Percentiles rank a stretch among this genome's conserved stretches.
Conservation (phyloP, 2,113 vertebrate species). For the Centrocercus urophasianus region DNA sequence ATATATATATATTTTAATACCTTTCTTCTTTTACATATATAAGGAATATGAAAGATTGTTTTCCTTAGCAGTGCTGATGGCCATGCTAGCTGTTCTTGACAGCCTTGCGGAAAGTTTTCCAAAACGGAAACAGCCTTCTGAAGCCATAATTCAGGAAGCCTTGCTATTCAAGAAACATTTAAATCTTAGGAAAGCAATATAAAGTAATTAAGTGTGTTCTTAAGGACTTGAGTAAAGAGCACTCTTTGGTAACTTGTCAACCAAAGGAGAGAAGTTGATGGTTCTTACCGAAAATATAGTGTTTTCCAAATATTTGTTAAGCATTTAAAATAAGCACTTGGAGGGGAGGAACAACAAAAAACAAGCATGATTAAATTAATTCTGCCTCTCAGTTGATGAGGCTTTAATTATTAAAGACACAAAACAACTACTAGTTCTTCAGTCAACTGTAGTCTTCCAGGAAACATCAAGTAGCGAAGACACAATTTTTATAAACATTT, state of each 20-base stretch:
- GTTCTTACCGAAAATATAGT: neutral
- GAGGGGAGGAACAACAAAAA: neutral
- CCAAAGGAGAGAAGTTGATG: neutral
- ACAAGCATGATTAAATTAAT: neutral
- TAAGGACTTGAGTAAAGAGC: neutral
- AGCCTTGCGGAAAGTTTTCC: conserved; percentile 23
- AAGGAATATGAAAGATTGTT: neutral
- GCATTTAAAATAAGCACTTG: neutral
- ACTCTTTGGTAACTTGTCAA: neutral
- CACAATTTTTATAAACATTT: neutral
- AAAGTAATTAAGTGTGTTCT: conserved; percentile 14
- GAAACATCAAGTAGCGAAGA: neutral
- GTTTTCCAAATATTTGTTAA: conserved; percentile 29
- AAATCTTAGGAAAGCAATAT: conserved; percentile 16
- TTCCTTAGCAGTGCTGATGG: neutral
- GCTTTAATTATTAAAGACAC: neutral
- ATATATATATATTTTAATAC: neutral
- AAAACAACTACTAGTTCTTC: neutral
- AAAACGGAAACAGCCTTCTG: conserved; percentile 11
- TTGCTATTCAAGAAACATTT: neutral
- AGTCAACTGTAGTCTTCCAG: neutral
- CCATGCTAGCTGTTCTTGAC: neutral
- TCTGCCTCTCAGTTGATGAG: neutral
- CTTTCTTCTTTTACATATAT: neutral
- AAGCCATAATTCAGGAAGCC: conserved; percentile 19